Evolutionary conservation across 1,140 invertebrate genomes (phyloP), one percentile per base, ranked within the genome.

Genomic region (Drosophila nannoptera): DNA sequence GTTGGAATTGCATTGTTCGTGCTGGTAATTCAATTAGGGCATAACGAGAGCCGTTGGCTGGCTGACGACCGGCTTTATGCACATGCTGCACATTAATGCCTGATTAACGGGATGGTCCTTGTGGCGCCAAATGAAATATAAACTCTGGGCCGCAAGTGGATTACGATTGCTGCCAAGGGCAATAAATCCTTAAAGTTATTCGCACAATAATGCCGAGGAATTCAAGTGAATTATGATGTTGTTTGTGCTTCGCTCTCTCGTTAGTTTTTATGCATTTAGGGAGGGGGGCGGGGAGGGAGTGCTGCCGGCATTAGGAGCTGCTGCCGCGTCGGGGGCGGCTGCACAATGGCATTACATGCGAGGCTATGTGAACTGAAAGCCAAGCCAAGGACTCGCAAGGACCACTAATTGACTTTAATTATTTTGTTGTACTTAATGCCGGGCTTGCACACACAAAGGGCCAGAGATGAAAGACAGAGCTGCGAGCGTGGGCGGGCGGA

Each of bases 381-480:
- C 31, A 46, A 45, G 64, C 29, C 52, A 72, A 72, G 64, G 50
- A 61, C 50, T 56, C 11, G 48, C 62, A 78, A 70, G 73, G 56
- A 77, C 59, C 77, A 82, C 81, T 86, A 87, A 86, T 86, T 86
- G 82, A 82, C 82, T 87, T 78, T 86, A 86, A 87, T 86, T 86
- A 86, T 86, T 86, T 86, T 87, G 81, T 87, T 86, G 82, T 82
- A 87, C 62, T 81, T 78, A 82, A 82, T 86, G 77, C 67, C 73
- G 77, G 86, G 73, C 87, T 86, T 87, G 75, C 82, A 75, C 11
- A 60, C 45, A 49, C 45, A 45, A 16, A 46, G 45, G 8, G 0
- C 4, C 9, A 12, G 31, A 5, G 5, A 7, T 0, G 36, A 9
- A 16, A n/a, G 9, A 45, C 0, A 38, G 12, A 35, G 42, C 53